These are phyloP conservation scores for Macroglossus sobrinus DNA, from an alignment of 2,113 vertebrate genomes.

Conservation along the genomic window DNA sequence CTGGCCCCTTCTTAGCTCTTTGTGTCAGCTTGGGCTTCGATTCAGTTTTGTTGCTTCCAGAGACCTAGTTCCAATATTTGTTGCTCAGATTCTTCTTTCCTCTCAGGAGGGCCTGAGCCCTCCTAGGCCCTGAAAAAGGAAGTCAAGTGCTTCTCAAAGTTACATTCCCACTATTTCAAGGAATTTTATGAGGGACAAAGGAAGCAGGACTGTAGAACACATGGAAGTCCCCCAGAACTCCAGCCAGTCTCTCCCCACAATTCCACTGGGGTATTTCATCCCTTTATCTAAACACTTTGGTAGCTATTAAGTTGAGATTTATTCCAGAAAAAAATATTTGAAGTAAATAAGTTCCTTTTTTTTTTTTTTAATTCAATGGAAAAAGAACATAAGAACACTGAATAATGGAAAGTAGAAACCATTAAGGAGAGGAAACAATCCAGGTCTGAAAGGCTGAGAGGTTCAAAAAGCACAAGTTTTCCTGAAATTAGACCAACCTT, in stretches of 20 bases:
- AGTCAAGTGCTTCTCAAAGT: neutral
- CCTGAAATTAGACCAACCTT: neutral
- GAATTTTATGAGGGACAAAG: neutral
- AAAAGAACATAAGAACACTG: neutral
- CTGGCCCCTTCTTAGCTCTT: neutral
- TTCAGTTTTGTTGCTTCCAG: neutral
- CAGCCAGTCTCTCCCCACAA: neutral
- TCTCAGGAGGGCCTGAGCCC: neutral
- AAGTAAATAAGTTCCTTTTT: neutral
- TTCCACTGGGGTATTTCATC: neutral
- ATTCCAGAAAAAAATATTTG: neutral
- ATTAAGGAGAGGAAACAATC: neutral
- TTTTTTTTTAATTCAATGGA: neutral
- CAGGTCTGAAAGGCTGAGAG: neutral
- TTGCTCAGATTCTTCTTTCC: conserved; percentile 9
- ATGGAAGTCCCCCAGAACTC: neutral
- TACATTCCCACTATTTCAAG: neutral
- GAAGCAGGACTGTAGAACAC: neutral
- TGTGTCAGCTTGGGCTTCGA: neutral
- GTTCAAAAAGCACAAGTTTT: neutral
- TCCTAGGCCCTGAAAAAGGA: neutral
- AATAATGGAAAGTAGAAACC: neutral
- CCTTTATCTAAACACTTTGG: neutral
- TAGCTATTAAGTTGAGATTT: neutral
- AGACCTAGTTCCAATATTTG: neutral